Evolutionary conservation across 2,888 invertebrate species (phyloP), one percentile per base, ranked within the genome.

Genomic region (Pachydiplax longipennis): DNA sequence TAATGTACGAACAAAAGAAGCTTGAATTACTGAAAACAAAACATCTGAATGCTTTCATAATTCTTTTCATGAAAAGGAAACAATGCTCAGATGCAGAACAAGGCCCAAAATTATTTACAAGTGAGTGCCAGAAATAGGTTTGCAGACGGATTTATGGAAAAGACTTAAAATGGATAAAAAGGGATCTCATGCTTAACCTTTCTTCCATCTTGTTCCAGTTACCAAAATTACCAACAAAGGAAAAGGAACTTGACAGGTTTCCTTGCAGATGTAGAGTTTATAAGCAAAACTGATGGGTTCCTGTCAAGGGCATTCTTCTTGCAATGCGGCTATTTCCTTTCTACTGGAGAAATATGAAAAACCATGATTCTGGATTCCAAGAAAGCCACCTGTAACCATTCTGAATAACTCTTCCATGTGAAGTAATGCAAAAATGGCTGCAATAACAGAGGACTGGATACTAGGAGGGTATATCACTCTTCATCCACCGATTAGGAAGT

Each of bases 51-150:
- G 87, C 87, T 87, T 87, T 65, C n/a, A 87, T 61, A 87, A 87
- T 87, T 87, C 87, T 61, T 87, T 87, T 87, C 18, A 61, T 87
- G 87, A 87, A 65, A 87, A 87, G 37, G 87, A 87, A 87, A 87
- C 87, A 87, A 87, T 58, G 61, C 87, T 87, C 58, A 61, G 87
- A 87, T 87, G 87, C 87, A 87, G 87, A 87, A 87, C 87, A 87
- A 87, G 58, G 87, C 87, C 87, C 87, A 87, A 65, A 87, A 87
- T 87, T 87, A 87, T 87, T 87, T 87, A 87, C 87, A 87, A 87
- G 87, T 87, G 87, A 87, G 87, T 87, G 87, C 87, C 87, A 87
- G 87, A 87, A 87, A 87, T 87, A 87, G 61, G 87, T 87, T 87
- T 87, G 87, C 87, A 87, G 87, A 87, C 53, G 87, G 87, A 87